These are phyloP conservation scores for Prionailurus viverrinus DNA, from an alignment of 2,113 vertebrate genomes.

Conservation along the genomic window DNA sequence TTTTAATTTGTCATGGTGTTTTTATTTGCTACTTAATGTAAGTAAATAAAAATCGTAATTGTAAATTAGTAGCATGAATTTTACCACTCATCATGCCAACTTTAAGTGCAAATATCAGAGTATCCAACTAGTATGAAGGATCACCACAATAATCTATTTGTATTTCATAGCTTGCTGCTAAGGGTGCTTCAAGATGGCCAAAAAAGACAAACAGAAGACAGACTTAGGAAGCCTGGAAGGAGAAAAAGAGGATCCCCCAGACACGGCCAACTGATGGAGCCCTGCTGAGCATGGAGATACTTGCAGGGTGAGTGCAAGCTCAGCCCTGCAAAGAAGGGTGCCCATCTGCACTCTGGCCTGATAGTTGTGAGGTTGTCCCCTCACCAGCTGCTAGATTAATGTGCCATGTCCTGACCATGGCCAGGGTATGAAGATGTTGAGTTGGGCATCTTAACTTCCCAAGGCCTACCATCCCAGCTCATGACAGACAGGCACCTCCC, in stretches of 20 bases:
- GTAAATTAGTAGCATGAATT: not conserved
- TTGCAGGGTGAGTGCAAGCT: not conserved
- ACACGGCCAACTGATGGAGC: not conserved
- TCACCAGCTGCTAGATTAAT: not conserved
- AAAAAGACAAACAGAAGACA: not conserved
- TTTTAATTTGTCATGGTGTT: not conserved
- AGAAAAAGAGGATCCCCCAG: not conserved
- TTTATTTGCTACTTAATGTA: not conserved
- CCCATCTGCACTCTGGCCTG: not conserved
- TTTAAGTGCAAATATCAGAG: not conserved
- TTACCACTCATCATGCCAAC: not conserved
- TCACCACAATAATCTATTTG: not conserved
- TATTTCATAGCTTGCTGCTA: not conserved
- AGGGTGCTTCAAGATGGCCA: not conserved
- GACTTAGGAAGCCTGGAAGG: not conserved
- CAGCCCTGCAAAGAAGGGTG: not conserved
- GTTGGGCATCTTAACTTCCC: not conserved
- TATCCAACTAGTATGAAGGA: not conserved
- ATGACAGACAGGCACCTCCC: not conserved
- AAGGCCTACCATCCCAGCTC: not conserved
- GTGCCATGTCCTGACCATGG: not conserved
- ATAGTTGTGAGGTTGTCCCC: not conserved
- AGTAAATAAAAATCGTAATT: constrained; percentile 1
- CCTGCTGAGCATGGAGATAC: not conserved
- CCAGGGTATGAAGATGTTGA: not conserved